Conservation (phyloP, 2,888 invertebrate species). For the Phaonia tiefii region DNA sequence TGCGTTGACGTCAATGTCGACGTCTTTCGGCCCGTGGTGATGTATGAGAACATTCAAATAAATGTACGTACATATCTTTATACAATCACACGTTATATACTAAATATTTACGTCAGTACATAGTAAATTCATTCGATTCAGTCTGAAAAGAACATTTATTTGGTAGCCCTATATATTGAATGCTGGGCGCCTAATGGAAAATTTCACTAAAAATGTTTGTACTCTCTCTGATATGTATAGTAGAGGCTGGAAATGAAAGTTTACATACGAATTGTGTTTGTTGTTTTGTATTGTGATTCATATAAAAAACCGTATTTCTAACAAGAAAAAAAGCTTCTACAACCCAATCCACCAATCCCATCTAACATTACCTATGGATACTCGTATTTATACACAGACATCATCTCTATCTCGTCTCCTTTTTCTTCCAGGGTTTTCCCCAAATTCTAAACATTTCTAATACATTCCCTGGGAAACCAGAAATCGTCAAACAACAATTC, state of each 20-base stretch:
- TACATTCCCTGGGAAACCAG: slow-evolving; percentile 36
- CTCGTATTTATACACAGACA: not conserved
- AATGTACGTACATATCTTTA: not conserved
- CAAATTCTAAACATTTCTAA: slow-evolving; percentile 40
- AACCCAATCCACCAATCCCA: not conserved
- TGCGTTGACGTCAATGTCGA: not conserved
- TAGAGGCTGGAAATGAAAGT: slow-evolving; percentile 77
- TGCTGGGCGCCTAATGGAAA: slow-evolving; percentile 81
- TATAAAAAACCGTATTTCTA: slow-evolving; percentile 13
- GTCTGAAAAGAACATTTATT: slow-evolving; percentile 57
- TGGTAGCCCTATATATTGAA: slow-evolving; percentile 72
- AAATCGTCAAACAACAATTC: slow-evolving; percentile 10
- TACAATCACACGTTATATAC: too few relatives aligned
- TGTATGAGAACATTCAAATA: slow-evolving; percentile 34
- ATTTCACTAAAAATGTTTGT: slow-evolving; percentile 81
- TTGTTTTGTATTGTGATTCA: slow-evolving; percentile 9
- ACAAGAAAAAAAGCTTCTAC: too few relatives aligned
- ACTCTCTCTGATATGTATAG: slow-evolving; percentile 76
- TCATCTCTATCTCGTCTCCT: not conserved
- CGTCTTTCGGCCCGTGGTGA: slow-evolving; percentile 27
- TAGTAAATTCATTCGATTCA: slow-evolving; percentile 27
- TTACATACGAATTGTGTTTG: slow-evolving; percentile 49
- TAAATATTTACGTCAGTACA: too few relatives aligned
- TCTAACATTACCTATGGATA: not conserved
- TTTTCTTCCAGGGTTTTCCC: slow-evolving; percentile 40